A percentile compares a stretch with the other conserved stretches of the same genome.
phyloP scores from a whole-genome alignment of 2,888 invertebrate species.

The Thera obeliscata region DNA sequence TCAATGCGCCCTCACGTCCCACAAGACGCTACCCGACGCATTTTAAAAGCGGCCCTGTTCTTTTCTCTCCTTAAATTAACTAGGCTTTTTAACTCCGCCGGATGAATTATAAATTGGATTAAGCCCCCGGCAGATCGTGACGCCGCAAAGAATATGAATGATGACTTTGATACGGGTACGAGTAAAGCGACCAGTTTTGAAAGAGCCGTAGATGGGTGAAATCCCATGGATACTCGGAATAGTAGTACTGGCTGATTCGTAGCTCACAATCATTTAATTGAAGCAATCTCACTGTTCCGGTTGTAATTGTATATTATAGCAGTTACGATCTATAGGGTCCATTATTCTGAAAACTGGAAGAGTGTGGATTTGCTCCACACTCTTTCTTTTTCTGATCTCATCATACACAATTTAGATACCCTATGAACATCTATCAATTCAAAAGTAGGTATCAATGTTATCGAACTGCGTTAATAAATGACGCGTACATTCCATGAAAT shows the following conservation, averaged over 20 bases:
- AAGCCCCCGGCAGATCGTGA: constrained; percentile 78
- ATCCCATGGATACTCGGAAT: constrained; percentile 39
- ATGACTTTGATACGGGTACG: constrained; percentile 62
- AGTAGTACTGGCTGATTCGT: constrained; percentile 45
- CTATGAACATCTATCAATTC: too few species aligned
- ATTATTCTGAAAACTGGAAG: not conserved
- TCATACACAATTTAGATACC: too few species aligned
- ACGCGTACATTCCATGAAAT: constrained; percentile 1
- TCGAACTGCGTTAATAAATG: not conserved
- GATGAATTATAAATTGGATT: constrained; percentile 79
- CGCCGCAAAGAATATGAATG: constrained; percentile 79
- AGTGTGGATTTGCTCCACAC: not conserved
- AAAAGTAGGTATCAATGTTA: too few species aligned
- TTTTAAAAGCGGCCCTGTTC: constrained; percentile 59
- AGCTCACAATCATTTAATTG: constrained; percentile 74
- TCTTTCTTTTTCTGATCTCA: too few species aligned
- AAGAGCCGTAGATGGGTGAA: constrained; percentile 43
- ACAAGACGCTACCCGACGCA: constrained; percentile 59
- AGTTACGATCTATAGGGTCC: constrained; percentile 12
- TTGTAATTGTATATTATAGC: constrained; percentile 61
- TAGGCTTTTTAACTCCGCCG: constrained; percentile 69
- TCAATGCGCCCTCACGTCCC: constrained; percentile 76
- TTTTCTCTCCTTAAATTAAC: constrained; percentile 58
- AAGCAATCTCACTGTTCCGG: constrained; percentile 76
- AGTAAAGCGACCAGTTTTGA: constrained; percentile 45